A percentile compares a stretch with the other conserved stretches of the same genome.
phyloP scores from a whole-genome alignment of 1,140 invertebrate species.

The Mycetomoellerius zeteki region DNA sequence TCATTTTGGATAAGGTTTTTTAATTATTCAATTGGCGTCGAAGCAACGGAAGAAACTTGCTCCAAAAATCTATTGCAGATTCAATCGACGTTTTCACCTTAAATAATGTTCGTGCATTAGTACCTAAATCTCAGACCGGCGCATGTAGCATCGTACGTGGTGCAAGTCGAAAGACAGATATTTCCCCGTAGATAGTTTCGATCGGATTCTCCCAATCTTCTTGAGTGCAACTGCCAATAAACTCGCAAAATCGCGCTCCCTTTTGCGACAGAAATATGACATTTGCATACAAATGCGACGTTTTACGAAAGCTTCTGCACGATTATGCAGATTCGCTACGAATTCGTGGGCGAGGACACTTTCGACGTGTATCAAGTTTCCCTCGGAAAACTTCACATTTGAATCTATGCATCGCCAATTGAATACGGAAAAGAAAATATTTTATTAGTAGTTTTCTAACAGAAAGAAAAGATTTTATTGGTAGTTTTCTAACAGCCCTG shows the following conservation, averaged over 20 bases:
- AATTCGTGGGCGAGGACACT: slow-evolving; percentile 3
- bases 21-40: slow-evolving; percentile 26
- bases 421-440: not conserved
- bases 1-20: not conserved
- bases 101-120: slow-evolving; percentile 46
- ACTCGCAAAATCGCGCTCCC: not conserved
- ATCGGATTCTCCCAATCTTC: slow-evolving; percentile 50
- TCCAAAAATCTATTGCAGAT: not conserved
- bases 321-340: not conserved
- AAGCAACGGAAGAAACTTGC: not conserved
- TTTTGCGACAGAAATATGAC: slow-evolving; percentile 33
- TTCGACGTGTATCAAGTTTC: not conserved
- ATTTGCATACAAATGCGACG: slow-evolving; percentile 44
- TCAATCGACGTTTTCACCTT: not conserved
- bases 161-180: slow-evolving; percentile 10
- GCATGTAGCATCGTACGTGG: not conserved
- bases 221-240: slow-evolving; percentile 52
- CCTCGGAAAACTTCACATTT: not conserved
- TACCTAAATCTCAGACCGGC: slow-evolving; percentile 1
- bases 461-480: too few relatives aligned
- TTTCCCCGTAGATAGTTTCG: slow-evolving; percentile 6
- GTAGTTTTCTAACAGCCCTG: not conserved
- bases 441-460: not conserved
- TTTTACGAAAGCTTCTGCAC: not conserved
- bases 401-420: not conserved